These are phyloP conservation scores for Emydura subglobosa DNA, from an alignment of 2,113 vertebrate genomes.

Conservation along the genomic window DNA sequence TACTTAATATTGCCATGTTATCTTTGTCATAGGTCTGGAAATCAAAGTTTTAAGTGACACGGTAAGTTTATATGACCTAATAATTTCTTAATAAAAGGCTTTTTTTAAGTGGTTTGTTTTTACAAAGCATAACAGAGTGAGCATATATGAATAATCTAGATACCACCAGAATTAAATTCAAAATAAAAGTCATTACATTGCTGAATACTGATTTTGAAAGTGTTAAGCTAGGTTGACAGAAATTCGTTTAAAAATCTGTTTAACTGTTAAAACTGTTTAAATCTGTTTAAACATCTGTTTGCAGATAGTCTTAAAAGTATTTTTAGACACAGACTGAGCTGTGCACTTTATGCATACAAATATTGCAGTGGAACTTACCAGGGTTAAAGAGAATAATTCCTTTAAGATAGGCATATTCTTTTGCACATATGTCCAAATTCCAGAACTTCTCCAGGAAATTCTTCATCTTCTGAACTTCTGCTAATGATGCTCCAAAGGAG, in stretches of 20 bases:
- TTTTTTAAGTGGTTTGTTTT: background rate
- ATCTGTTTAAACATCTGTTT: background rate
- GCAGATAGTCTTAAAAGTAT: background rate
- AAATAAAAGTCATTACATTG: background rate
- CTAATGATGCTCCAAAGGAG: background rate
- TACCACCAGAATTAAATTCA: background rate
- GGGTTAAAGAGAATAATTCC: slow-evolving; percentile 71
- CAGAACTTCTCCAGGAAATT: slow-evolving; percentile 63
- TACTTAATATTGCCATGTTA: background rate
- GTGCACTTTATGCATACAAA: background rate
- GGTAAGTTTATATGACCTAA: background rate
- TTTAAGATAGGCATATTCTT: slow-evolving; percentile 73
- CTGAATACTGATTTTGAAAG: background rate
- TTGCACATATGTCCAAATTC: slow-evolving; percentile 52
- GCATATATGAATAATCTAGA: background rate
- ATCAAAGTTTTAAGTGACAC: background rate
- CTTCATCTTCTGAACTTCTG: slow-evolving; percentile 60
- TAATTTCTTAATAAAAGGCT: background rate
- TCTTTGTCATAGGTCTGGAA: background rate
- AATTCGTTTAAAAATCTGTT: background rate
- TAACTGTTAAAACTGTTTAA: too few species aligned
- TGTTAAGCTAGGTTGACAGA: background rate
- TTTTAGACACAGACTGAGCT: background rate
- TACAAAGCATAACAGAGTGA: background rate
- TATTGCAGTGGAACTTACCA: slow-evolving; percentile 34